Conservation (phyloP, 92 coral and sea anemone genomes). For the Palythoa grandis region DNA sequence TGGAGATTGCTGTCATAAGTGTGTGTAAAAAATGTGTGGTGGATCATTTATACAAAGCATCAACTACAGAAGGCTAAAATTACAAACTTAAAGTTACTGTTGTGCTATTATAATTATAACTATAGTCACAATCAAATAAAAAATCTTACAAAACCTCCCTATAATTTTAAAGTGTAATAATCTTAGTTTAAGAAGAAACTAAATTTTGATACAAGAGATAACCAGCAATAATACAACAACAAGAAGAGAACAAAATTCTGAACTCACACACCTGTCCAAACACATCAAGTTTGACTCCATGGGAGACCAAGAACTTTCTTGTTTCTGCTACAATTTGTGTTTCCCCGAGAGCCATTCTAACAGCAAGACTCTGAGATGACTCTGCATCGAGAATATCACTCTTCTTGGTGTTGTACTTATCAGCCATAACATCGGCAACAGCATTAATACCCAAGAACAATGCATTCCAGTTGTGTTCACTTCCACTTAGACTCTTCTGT, state of each 20-base stretch:
- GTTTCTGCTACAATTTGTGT: conserved; percentile 98
- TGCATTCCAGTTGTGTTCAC: conserved; percentile 96
- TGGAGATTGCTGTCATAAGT: too few relatives aligned
- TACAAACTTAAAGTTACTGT: too few relatives aligned
- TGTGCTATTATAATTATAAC: too few relatives aligned
- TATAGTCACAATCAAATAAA: too few relatives aligned
- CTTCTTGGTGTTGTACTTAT: conserved; percentile 89
- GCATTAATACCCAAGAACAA: conserved; percentile 93
- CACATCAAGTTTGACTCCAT: conserved; percentile 95
- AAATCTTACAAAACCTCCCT: too few relatives aligned
- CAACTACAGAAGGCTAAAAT: too few relatives aligned
- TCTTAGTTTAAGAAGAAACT: too few relatives aligned
- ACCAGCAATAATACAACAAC: too few relatives aligned
- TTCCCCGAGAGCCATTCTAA: conserved; percentile 98
- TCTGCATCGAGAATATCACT: conserved; percentile 86
- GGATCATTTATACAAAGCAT: too few relatives aligned
- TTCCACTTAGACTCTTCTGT: conserved; percentile 74
- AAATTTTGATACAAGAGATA: too few relatives aligned
- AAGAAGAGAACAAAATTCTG: neutral
- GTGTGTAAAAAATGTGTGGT: too few relatives aligned
- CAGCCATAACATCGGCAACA: conserved; percentile 98
- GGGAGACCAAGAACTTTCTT: conserved; percentile 81
- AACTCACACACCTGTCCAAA: conserved; percentile 85
- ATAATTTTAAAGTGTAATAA: too few relatives aligned
- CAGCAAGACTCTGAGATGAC: conserved; percentile 91